Evolutionary conservation across 1,140 invertebrate genomes (phyloP).

Genomic region (Pectinophora gossypiella): DNA sequence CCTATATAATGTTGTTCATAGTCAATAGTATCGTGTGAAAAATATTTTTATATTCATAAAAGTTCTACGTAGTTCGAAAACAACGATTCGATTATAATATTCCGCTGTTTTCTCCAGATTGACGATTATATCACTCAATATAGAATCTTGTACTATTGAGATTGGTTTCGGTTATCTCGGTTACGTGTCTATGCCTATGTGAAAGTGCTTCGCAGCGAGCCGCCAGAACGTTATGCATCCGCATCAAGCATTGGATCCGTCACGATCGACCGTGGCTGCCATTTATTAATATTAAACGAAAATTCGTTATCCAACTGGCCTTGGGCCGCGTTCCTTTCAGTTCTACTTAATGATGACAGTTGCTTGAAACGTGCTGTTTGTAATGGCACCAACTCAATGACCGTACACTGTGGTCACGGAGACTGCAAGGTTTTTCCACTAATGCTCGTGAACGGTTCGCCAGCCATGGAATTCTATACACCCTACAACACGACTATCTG

Average conservation of each 20-base stretch:
- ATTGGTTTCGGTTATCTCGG: conserved; percentile 32
- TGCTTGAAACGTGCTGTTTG: conserved; percentile 56
- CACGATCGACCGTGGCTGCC: conserved; percentile 60
- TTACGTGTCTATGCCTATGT: conserved; percentile 23
- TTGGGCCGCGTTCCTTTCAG: conserved; percentile 67
- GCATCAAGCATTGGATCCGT: conserved; percentile 53
- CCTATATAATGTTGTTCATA: too few relatives aligned
- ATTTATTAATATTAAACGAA: conserved; percentile 74
- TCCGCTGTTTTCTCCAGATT: conserved; percentile 12
- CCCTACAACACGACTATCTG: neutral
- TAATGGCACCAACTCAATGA: conserved; percentile 54
- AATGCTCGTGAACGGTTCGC: conserved; percentile 13
- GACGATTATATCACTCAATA: conserved; percentile 34
- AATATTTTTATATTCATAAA: too few relatives aligned
- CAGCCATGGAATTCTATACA: conserved; percentile 1
- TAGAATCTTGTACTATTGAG: conserved; percentile 29
- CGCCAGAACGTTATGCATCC: conserved; percentile 42
- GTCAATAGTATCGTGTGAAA: too few relatives aligned
- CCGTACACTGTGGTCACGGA: conserved; percentile 37
- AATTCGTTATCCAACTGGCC: conserved; percentile 72
- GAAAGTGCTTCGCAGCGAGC: conserved; percentile 44
- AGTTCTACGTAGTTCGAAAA: too few relatives aligned
- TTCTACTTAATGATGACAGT: conserved; percentile 70
- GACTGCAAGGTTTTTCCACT: conserved; percentile 32
- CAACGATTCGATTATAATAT: too few relatives aligned